Conservation (phyloP, 1,140 invertebrate species). For the Neelides sp. region DNA sequence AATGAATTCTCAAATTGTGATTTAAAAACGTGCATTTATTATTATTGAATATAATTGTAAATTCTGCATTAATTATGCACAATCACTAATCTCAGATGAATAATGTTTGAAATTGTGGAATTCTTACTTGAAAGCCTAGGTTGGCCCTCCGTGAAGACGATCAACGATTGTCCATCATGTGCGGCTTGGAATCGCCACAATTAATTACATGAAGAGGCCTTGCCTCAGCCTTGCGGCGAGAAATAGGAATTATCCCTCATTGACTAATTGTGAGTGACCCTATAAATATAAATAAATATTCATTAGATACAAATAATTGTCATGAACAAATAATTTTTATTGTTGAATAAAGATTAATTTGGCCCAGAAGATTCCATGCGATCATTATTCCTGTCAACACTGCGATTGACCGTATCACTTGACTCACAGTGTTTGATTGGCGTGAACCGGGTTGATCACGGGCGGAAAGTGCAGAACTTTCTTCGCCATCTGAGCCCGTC, state of each 20-base stretch:
- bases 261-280: too few relatives aligned
- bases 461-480: conserved; percentile 31
- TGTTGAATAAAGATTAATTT: conserved; percentile 53
- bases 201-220: conserved; percentile 48
- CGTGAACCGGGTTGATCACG: conserved; percentile 1
- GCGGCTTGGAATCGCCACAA: conserved; percentile 43
- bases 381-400: background rate
- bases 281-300: too few relatives aligned
- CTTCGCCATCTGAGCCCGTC: conserved; percentile 34
- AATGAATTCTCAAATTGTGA: too few relatives aligned
- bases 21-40: too few relatives aligned
- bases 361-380: background rate
- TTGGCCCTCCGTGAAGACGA: conserved; percentile 42
- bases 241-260: too few relatives aligned
- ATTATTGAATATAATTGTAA: too few relatives aligned
- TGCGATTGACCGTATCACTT: too few relatives aligned
- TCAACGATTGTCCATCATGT: conserved; percentile 41
- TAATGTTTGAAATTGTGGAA: too few relatives aligned
- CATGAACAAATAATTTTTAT: conserved; percentile 88
- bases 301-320: too few relatives aligned
- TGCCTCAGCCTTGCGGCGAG: too few relatives aligned
- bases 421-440: conserved; percentile 7
- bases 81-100: too few relatives aligned
- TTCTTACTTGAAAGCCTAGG: background rate
- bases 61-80: too few relatives aligned